phyloP scores from a whole-genome alignment of 2,797 vertebrate species.

The Nannoperca obscura region DNA sequence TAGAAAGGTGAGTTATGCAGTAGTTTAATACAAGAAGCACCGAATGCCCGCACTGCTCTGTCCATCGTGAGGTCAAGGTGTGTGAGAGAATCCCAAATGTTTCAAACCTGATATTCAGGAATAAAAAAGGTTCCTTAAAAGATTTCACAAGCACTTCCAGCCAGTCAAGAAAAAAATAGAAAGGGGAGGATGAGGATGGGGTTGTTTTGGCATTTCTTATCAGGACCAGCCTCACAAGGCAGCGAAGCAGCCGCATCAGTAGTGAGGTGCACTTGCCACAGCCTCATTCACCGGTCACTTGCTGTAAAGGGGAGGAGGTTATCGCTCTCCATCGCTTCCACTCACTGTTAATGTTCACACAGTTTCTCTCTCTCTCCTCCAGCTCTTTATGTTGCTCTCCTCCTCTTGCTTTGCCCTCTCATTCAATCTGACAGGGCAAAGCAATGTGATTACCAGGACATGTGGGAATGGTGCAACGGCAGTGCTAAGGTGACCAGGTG shows the following conservation, averaged over 20 bases:
- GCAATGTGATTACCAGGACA: constrained; percentile 54
- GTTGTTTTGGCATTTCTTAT: constrained; percentile 42
- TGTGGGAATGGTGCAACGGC: constrained; percentile 82
- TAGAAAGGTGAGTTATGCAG: constrained; percentile 33
- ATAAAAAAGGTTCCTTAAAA: background rate
- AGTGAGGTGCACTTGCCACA: constrained; percentile 52
- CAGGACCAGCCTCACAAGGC: constrained; percentile 8
- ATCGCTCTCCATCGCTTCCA: constrained; percentile 80
- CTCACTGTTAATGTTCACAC: constrained; percentile 84
- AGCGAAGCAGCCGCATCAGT: constrained; percentile 47
- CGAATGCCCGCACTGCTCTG: background rate
- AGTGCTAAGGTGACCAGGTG: constrained; percentile 81
- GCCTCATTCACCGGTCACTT: constrained; percentile 58
- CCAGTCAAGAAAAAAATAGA: constrained; percentile 20
- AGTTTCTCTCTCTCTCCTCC: constrained; percentile 57
- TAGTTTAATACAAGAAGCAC: background rate
- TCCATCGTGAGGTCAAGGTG: constrained; percentile 10
- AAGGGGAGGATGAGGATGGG: background rate
- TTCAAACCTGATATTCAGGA: constrained; percentile 57
- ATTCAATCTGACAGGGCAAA: constrained; percentile 17
- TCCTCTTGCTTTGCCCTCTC: constrained; percentile 43
- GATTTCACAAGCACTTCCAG: constrained; percentile 37
- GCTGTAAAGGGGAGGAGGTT: constrained; percentile 60
- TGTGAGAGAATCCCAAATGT: background rate
- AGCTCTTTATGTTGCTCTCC: constrained; percentile 46